phyloP scores from a whole-genome alignment of 2,888 invertebrate species.

The Therioaphis trifolii region DNA sequence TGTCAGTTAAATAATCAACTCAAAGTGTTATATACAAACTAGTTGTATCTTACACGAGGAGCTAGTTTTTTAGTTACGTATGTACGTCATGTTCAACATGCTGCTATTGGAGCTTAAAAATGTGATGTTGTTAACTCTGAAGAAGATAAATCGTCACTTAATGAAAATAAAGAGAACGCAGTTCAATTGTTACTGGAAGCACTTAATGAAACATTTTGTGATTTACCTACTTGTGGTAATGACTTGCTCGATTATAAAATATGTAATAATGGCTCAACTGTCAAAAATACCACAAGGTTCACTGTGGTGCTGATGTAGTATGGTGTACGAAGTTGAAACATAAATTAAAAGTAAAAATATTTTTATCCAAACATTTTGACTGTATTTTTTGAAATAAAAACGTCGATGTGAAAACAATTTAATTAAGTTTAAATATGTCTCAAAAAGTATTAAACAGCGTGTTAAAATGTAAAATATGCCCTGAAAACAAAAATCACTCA shows the following conservation, averaged over 20 bases:
- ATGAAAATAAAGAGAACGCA: neutral
- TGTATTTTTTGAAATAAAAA: too few relatives aligned
- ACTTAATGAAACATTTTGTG: constrained; percentile 21
- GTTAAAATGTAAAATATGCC: too few relatives aligned
- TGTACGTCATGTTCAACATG: constrained; percentile 9
- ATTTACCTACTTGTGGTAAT: neutral
- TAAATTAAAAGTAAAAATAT: too few relatives aligned
- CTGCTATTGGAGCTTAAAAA: neutral
- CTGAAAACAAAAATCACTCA: too few relatives aligned
- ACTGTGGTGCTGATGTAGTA: too few relatives aligned
- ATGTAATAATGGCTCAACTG: neutral
- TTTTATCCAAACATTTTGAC: too few relatives aligned
- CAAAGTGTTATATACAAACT: too few relatives aligned
- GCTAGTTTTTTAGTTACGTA: constrained; percentile 25
- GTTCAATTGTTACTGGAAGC: neutral
- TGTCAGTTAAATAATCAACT: too few relatives aligned
- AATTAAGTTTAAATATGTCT: too few relatives aligned
- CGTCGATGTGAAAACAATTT: too few relatives aligned
- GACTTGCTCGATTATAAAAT: constrained; percentile 24
- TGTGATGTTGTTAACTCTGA: neutral
- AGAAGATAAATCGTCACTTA: neutral
- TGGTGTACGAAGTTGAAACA: too few relatives aligned
- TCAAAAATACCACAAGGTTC: neutral
- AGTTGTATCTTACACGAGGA: neutral
- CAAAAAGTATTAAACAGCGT: too few relatives aligned